Evolutionary conservation across 2,797 vertebrate species (phyloP).

Genomic region (Dendrocincla fuliginosa): DNA sequence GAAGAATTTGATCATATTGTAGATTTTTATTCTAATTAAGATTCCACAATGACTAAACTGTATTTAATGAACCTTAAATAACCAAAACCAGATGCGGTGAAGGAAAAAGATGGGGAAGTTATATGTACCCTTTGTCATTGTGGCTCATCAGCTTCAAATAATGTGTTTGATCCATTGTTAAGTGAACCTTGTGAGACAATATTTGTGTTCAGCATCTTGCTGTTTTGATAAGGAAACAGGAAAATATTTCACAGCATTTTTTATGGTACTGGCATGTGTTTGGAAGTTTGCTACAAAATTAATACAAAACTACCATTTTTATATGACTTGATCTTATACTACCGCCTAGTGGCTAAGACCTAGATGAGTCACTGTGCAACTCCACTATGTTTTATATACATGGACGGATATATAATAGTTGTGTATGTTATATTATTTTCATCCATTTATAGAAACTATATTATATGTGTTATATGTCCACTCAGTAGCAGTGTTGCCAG

Average conservation of each 20-base stretch:
- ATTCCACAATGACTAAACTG: neutral
- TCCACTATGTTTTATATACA: neutral
- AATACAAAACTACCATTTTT: neutral
- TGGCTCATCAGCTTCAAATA: neutral
- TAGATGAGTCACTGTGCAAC: neutral
- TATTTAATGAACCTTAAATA: neutral
- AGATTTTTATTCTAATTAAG: neutral
- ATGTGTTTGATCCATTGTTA: neutral
- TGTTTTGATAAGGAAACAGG: neutral
- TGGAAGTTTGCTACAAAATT: neutral
- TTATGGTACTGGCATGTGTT: neutral
- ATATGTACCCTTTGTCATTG: neutral
- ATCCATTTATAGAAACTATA: neutral
- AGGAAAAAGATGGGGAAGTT: fast-evolving
- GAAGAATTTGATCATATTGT: neutral
- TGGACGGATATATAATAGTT: neutral
- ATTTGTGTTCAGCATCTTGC: neutral
- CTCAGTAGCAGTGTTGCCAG: neutral
- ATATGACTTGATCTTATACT: constrained; percentile 8
- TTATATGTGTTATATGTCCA: neutral
- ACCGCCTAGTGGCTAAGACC: constrained; percentile 25
- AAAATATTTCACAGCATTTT: neutral
- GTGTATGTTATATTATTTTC: neutral
- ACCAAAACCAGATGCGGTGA: neutral
- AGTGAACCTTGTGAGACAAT: neutral